phyloP scores from a whole-genome alignment of 1,140 invertebrate species.

The Dinoponera quadriceps region DNA sequence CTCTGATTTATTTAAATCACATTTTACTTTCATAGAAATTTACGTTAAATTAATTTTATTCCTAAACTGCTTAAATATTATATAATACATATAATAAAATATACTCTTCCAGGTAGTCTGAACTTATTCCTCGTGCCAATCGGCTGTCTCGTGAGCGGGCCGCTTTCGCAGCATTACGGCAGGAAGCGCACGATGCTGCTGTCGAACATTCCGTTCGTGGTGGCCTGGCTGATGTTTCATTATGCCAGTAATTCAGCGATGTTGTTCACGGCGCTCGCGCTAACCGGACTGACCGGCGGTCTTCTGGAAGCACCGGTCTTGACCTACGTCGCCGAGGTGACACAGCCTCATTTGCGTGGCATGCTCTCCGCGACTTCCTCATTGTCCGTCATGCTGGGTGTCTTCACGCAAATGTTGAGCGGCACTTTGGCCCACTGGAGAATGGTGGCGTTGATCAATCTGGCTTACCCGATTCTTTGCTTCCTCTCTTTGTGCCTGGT shows the following conservation, averaged over 20 bases:
- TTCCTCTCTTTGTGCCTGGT: conserved; percentile 89
- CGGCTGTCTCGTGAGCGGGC: conserved; percentile 90
- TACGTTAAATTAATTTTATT: background rate
- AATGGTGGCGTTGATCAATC: conserved; percentile 89
- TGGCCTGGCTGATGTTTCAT: conserved; percentile 90
- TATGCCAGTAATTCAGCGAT: conserved; percentile 87
- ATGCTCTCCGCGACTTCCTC: conserved; percentile 90
- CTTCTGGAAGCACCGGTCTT: conserved; percentile 92
- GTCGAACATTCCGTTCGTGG: conserved; percentile 90
- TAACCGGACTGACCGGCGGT: conserved; percentile 91
- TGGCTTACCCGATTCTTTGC: conserved; percentile 88
- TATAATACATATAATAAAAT: too few relatives aligned
- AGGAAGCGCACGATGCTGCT: conserved; percentile 90
- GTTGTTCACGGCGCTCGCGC: conserved; percentile 88
- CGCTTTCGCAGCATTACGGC: conserved; percentile 89
- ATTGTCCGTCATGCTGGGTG: conserved; percentile 90
- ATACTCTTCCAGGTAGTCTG: conserved; percentile 88
- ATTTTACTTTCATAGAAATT: too few relatives aligned
- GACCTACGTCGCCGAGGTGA: conserved; percentile 93
- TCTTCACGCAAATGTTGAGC: conserved; percentile 90
- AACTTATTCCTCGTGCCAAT: conserved; percentile 92
- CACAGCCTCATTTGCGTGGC: conserved; percentile 91
- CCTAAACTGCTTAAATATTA: conserved; percentile 4
- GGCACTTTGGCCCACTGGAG: conserved; percentile 90
- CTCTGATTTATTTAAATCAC: too few relatives aligned